phyloP scores from a whole-genome alignment of 2,888 invertebrate species.

The Bombylius discolor region DNA sequence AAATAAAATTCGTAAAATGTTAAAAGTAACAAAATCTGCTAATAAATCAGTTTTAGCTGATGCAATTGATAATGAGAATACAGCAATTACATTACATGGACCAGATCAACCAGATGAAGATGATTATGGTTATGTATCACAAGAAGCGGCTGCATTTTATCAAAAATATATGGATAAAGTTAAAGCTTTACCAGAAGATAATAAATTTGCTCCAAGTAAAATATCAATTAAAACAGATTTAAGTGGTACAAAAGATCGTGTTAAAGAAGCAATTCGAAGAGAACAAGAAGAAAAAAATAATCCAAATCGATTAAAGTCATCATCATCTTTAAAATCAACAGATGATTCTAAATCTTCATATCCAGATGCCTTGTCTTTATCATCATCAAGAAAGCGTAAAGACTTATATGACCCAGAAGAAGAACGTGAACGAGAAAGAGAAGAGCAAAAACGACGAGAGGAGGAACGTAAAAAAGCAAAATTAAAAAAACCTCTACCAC shows the following conservation, averaged over 20 bases:
- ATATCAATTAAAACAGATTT: slow-evolving; percentile 29
- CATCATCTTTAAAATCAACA: not conserved
- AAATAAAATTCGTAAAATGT: slow-evolving; percentile 61
- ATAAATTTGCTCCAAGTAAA: slow-evolving; percentile 48
- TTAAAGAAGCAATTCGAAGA: slow-evolving; percentile 57
- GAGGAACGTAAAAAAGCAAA: slow-evolving; percentile 41
- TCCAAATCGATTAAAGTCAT: slow-evolving; percentile 30
- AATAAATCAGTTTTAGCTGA: slow-evolving; percentile 76
- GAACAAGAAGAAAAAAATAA: slow-evolving; percentile 59
- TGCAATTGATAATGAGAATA: slow-evolving; percentile 62
- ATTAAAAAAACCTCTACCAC: slow-evolving; percentile 45
- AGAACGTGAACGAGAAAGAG: slow-evolving; percentile 20
- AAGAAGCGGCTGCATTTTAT: slow-evolving; percentile 67
- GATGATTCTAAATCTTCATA: not conserved
- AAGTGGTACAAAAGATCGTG: slow-evolving; percentile 55
- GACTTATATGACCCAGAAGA: slow-evolving; percentile 28
- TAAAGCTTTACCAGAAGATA: slow-evolving; percentile 55
- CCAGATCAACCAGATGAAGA: slow-evolving; percentile 77
- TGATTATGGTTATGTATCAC: slow-evolving; percentile 82
- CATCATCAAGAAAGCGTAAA: slow-evolving; percentile 24
- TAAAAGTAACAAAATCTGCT: slow-evolving; percentile 79
- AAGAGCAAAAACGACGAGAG: slow-evolving; percentile 27
- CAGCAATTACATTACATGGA: slow-evolving; percentile 59
- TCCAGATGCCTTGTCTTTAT: not conserved
- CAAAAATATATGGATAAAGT: slow-evolving; percentile 78